Conservation (phyloP, 2,888 invertebrate genomes). For the Caenorhabditis uteleia region DNA sequence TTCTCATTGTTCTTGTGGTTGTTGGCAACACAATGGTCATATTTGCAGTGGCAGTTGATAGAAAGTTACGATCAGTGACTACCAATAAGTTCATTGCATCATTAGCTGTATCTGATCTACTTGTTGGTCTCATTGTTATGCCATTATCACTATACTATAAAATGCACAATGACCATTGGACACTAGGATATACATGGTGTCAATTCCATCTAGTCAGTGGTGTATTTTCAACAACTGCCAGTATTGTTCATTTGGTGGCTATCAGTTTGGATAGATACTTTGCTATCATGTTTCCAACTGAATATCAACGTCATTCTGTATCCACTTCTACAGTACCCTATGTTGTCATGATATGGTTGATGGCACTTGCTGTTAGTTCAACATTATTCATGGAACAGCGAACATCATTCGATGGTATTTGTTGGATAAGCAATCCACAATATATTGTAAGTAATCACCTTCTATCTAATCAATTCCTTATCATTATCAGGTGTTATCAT, state of each 20-base stretch:
- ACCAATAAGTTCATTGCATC: slow-evolving; percentile 62
- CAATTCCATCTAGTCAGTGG: slow-evolving; percentile 54
- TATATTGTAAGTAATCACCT: slow-evolving; percentile 45
- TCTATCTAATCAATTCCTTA: not conserved
- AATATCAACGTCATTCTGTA: slow-evolving; percentile 59
- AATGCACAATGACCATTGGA: slow-evolving; percentile 57
- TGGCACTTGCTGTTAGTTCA: slow-evolving; percentile 52
- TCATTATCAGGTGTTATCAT: slow-evolving; percentile 45
- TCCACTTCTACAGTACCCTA: slow-evolving; percentile 53
- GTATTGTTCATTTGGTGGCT: slow-evolving; percentile 61
- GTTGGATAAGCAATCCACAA: slow-evolving; percentile 62
- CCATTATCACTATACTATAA: slow-evolving; percentile 58
- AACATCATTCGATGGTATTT: slow-evolving; percentile 27
- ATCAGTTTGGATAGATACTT: slow-evolving; percentile 62
- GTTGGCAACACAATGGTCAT: slow-evolving; percentile 51
- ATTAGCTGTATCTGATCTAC: slow-evolving; percentile 58
- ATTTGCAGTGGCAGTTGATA: slow-evolving; percentile 49
- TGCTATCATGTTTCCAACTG: slow-evolving; percentile 63
- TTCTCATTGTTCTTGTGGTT: slow-evolving; percentile 52
- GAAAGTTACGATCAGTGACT: slow-evolving; percentile 53
- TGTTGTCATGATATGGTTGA: slow-evolving; percentile 58
- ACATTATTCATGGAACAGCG: slow-evolving; percentile 55
- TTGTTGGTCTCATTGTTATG: slow-evolving; percentile 59
- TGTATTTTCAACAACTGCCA: slow-evolving; percentile 60
- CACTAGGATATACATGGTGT: slow-evolving; percentile 52